Evolutionary conservation across 2,797 vertebrate genomes (phyloP).

Genomic region (Chelonia mydas): DNA sequence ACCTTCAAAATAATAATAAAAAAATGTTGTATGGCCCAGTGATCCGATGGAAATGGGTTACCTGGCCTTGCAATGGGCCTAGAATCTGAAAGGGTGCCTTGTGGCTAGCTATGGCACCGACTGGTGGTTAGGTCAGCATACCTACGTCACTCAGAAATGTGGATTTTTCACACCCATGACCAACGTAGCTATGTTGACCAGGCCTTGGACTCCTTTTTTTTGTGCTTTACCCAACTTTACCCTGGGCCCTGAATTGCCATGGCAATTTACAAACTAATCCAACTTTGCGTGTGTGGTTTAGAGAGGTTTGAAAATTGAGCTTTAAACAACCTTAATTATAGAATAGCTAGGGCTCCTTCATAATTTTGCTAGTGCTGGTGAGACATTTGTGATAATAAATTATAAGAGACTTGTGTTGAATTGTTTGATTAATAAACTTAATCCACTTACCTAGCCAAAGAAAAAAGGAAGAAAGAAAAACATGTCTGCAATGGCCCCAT

Average conservation of each 20-base stretch:
- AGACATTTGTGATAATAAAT: background rate
- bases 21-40: background rate
- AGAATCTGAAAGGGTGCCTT: background rate
- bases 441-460: slow-evolving; percentile 5
- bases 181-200: background rate
- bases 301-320: background rate
- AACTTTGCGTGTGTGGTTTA: background rate
- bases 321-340: slow-evolving; percentile 29
- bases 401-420: background rate
- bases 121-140: background rate
- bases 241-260: background rate
- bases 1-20: background rate
- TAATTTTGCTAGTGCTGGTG: slow-evolving; percentile 38
- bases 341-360: background rate
- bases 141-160: background rate
- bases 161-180: background rate
- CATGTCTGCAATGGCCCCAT: background rate
- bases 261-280: background rate
- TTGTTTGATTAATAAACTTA: slow-evolving; percentile 16
- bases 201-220: background rate
- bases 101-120: background rate
- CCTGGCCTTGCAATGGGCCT: background rate
- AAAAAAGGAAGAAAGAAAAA: slow-evolving; percentile 27
- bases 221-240: background rate
- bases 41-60: background rate